Conservation (phyloP, 2,797 vertebrate genomes). For the Brachymystax lenok region DNA sequence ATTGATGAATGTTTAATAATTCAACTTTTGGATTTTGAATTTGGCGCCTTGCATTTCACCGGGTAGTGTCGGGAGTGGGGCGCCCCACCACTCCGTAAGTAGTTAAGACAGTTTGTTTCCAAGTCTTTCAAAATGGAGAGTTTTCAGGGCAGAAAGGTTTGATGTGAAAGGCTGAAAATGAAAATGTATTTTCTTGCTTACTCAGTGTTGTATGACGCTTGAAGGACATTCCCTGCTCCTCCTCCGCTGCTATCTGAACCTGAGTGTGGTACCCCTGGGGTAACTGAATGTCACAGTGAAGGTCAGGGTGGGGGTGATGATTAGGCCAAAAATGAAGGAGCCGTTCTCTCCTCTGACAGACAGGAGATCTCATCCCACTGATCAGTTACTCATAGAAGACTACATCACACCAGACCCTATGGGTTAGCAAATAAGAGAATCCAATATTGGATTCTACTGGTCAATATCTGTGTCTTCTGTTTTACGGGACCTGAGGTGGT, state of each 20-base stretch:
- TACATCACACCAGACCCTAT: background rate
- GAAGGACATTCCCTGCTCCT: background rate
- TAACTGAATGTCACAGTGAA: background rate
- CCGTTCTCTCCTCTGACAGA: background rate
- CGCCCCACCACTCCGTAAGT: too few species aligned
- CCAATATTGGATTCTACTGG: constrained; percentile 2
- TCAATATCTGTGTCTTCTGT: constrained; percentile 1
- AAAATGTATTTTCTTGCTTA: background rate
- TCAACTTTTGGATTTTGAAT: too few species aligned
- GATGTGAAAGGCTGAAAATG: background rate
- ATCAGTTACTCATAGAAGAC: background rate
- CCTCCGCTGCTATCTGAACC: background rate
- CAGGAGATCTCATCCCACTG: background rate
- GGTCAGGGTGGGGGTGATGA: background rate
- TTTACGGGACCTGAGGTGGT: background rate
- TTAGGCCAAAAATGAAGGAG: background rate
- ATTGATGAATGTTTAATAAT: too few species aligned
- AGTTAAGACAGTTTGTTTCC: background rate
- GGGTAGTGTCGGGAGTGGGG: too few species aligned
- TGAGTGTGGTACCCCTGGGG: background rate
- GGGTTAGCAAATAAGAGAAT: constrained; percentile 4
- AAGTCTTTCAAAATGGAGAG: background rate
- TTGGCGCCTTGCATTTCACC: too few species aligned
- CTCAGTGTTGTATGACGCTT: background rate
- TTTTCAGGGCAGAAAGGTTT: constrained; percentile 3